phyloP scores from a whole-genome alignment of 2,888 invertebrate species.

The Caenorhabditis japonica region DNA sequence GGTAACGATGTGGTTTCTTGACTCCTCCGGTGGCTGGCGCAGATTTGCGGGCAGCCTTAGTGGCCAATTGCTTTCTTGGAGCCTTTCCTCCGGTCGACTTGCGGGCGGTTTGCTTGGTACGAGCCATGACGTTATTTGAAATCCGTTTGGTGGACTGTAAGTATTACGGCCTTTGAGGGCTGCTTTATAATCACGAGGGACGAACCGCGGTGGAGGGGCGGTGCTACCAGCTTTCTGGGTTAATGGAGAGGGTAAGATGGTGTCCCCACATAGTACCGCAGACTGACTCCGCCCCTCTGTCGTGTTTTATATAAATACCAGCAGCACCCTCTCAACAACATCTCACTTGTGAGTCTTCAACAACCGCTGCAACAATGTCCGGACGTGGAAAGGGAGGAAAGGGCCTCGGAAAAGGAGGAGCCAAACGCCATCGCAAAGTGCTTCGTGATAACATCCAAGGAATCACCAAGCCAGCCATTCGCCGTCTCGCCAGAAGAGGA shows the following conservation, averaged over 20 bases:
- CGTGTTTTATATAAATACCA: conserved; percentile 14
- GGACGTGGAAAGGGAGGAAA: conserved; percentile 87
- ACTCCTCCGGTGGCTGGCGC: conserved; percentile 87
- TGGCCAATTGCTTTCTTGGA: conserved; percentile 67
- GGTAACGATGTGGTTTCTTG: conserved; percentile 95
- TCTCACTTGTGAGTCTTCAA: no score
- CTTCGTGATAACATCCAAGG: conserved; percentile 73
- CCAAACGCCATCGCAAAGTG: conserved; percentile 83
- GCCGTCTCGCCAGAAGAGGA: conserved; percentile 79
- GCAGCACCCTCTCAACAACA: conserved; percentile 69
- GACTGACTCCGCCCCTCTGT: conserved; percentile 18
- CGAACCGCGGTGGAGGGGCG: conserved; percentile 29
- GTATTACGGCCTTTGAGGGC: not conserved
- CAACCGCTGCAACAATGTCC: conserved; percentile 82
- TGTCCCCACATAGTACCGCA: conserved; percentile 26
- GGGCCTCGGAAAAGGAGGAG: conserved; percentile 86
- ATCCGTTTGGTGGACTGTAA: conserved; percentile 26
- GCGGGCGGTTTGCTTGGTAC: conserved; percentile 66
- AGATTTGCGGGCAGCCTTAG: conserved; percentile 58
- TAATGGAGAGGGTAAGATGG: no score
- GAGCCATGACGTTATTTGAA: conserved; percentile 51
- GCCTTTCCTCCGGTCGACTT: conserved; percentile 67
- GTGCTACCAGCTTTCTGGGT: no score
- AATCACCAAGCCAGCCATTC: conserved; percentile 76
- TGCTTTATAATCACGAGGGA: no score